Evolutionary conservation across 2,888 invertebrate genomes (phyloP).

Genomic region (Drosophila kuntzei): DNA sequence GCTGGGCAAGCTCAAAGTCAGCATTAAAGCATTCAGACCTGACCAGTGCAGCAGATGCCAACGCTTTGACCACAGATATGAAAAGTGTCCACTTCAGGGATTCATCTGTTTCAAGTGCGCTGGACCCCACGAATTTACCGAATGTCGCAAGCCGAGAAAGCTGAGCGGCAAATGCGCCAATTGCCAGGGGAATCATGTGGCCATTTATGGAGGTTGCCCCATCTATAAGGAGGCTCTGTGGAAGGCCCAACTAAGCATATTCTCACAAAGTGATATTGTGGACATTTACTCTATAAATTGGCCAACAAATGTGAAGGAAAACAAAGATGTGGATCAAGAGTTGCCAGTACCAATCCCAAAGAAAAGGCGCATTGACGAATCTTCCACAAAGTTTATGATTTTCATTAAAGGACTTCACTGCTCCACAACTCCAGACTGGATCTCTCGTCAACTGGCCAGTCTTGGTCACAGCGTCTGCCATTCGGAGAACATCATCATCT

Average conservation of each 20-base stretch:
- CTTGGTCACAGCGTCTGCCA: not conserved
- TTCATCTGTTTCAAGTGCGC: not conserved
- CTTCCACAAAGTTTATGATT: not conserved
- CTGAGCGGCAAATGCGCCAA: not conserved
- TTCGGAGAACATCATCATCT: not conserved
- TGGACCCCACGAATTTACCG: not conserved
- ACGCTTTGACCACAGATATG: not conserved
- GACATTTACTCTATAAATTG: no score
- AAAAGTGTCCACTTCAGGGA: not conserved
- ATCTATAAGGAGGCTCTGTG: not conserved
- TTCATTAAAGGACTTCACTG: not conserved
- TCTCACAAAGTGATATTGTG: not conserved
- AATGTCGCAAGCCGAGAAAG: not conserved
- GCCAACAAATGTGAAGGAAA: not conserved
- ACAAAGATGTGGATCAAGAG: not conserved
- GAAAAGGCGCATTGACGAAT: not conserved
- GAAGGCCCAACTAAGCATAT: not conserved
- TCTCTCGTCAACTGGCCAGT: not conserved
- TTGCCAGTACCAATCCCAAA: not conserved
- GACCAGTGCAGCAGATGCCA: slow-evolving; percentile 4
- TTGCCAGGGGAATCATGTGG: not conserved
- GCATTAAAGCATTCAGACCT: not conserved
- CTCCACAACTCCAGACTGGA: not conserved
- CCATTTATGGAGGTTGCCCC: not conserved
- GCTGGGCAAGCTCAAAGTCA: not conserved